Evolutionary conservation across 2,797 vertebrate genomes (phyloP).

Genomic region (Pelobates cultripes): DNA sequence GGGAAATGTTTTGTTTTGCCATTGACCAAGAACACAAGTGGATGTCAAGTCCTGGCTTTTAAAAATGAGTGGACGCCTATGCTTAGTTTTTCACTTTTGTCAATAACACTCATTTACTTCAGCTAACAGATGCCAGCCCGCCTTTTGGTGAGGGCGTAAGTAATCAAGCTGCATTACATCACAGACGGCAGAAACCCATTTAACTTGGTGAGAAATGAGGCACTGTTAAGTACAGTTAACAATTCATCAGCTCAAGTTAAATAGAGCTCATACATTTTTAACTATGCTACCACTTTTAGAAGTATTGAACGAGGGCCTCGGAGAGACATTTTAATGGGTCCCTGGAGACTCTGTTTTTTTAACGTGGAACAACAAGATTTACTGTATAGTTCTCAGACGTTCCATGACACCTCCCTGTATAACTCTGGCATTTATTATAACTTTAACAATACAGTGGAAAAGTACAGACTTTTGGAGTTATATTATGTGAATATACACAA

Average conservation of each 20-base stretch:
- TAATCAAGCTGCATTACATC: neutral
- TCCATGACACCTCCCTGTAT: neutral
- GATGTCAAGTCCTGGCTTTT: no score
- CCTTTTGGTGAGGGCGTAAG: neutral
- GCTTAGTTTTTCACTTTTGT: no score
- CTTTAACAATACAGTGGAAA: no score
- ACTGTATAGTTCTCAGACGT: neutral
- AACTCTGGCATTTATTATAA: neutral
- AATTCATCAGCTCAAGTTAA: constrained; percentile 3
- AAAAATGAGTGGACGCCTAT: no score
- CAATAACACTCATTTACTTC: no score
- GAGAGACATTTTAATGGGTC: constrained; percentile 14
- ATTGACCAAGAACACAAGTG: no score
- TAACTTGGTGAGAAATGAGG: neutral
- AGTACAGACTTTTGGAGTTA: no score
- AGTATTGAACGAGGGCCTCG: neutral
- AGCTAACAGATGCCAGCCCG: neutral
- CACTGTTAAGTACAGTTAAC: neutral
- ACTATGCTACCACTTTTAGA: neutral
- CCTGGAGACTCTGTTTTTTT: neutral
- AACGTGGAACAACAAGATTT: neutral
- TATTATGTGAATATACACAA: no score
- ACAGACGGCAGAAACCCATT: neutral
- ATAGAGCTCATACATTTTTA: neutral
- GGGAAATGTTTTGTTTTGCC: no score